A percentile compares a stretch with the other conserved stretches of the same genome.
phyloP scores from a whole-genome alignment of 2,888 invertebrate genomes.

The Euplexia lucipara region DNA sequence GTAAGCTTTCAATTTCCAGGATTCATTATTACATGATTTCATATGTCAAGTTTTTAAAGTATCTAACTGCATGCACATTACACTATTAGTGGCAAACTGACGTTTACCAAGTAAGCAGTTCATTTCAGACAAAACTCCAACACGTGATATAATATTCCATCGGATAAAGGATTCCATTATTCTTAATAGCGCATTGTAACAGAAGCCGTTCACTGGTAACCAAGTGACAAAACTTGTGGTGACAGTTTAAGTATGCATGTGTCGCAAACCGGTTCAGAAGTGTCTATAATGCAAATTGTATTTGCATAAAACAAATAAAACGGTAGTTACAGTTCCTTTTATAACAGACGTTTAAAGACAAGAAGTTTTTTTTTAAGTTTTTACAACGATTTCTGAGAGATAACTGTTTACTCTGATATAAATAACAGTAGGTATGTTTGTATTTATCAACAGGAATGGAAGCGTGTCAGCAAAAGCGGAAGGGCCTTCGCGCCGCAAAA shows the following conservation, averaged over 20 bases:
- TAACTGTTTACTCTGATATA: conserved; percentile 21
- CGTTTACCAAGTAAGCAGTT: conserved; percentile 22
- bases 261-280: conserved; percentile 15
- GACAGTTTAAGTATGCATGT: conserved; percentile 36
- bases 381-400: neutral
- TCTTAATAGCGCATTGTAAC: conserved; percentile 39
- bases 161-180: conserved; percentile 32
- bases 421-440: conserved; percentile 36
- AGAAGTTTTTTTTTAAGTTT: neutral
- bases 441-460: conserved; percentile 82
- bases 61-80: neutral
- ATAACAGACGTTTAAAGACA: conserved; percentile 1
- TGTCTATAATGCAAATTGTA: conserved; percentile 1
- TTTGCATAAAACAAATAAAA: conserved; percentile 29
- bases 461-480: conserved; percentile 90
- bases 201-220: conserved; percentile 22
- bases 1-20: neutral
- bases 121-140: conserved; percentile 24
- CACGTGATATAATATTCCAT: neutral
- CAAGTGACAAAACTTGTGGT: conserved; percentile 35
- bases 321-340: neutral
- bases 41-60: neutral
- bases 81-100: conserved; percentile 6
- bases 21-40: neutral
- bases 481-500: conserved; percentile 93